A percentile compares a stretch with the other conserved stretches of the same genome.
These are phyloP conservation scores for Rhombomys opimus DNA, from an alignment of 2,113 vertebrate genomes.

Conservation along the genomic window DNA sequence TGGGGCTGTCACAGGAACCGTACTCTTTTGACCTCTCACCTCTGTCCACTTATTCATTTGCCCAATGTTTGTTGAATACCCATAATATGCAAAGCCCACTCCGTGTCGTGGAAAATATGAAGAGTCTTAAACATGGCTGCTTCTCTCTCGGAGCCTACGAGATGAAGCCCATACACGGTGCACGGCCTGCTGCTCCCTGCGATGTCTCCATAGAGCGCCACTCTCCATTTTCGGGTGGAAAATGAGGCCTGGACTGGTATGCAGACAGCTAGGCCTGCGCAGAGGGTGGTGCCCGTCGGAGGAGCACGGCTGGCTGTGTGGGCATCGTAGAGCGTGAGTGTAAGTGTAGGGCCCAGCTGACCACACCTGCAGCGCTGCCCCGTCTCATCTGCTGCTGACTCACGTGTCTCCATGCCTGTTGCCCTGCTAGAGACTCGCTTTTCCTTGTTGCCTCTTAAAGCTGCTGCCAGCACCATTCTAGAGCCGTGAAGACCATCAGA, in stretches of 20 bases:
- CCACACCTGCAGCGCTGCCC: neutral
- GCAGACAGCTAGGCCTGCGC: neutral
- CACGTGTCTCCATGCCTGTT: neutral
- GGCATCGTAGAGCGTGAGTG: neutral
- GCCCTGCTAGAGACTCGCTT: constrained; percentile 24
- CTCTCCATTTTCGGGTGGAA: neutral
- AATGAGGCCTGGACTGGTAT: neutral
- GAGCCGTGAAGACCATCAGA: neutral
- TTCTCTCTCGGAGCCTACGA: neutral
- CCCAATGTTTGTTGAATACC: neutral
- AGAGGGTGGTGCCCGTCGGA: neutral
- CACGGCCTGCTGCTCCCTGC: neutral
- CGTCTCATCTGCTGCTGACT: neutral
- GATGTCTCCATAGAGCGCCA: neutral
- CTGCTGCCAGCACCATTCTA: neutral
- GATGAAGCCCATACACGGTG: neutral
- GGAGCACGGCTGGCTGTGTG: neutral
- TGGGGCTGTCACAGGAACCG: neutral
- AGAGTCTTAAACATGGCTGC: neutral
- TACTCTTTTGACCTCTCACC: neutral
- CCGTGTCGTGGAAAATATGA: neutral
- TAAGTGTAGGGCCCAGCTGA: neutral
- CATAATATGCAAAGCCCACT: neutral
- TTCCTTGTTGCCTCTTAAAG: neutral
- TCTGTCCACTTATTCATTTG: neutral